Conservation (phyloP, 2,113 vertebrate genomes). For the Eolophus roseicapilla region DNA sequence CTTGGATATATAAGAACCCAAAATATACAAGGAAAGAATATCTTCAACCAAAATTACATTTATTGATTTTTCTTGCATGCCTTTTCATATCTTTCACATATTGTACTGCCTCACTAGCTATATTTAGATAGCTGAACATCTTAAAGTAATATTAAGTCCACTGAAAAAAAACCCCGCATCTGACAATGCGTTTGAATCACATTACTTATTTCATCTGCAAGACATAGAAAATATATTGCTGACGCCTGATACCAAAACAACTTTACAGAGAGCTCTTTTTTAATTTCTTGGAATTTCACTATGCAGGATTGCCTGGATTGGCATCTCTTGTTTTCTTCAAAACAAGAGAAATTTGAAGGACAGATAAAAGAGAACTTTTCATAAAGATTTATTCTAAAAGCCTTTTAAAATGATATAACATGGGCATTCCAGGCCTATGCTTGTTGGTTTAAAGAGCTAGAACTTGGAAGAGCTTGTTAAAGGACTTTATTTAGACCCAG, state of each 20-base stretch:
- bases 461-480: not conserved
- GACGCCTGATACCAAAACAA: not conserved
- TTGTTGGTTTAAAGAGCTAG: not conserved
- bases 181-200: not conserved
- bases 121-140: not conserved
- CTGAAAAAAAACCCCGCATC: not conserved
- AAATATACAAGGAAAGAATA: not conserved
- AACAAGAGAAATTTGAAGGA: not conserved
- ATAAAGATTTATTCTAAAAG: not conserved
- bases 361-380: not conserved
- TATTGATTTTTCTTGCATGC: not conserved
- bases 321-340: not conserved
- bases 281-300: not conserved
- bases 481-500: not conserved
- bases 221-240: not conserved
- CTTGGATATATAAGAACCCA: not conserved
- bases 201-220: not conserved
- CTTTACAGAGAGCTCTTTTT: not conserved
- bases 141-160: not conserved
- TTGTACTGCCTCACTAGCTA: not conserved
- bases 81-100: not conserved
- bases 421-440: not conserved
- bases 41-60: not conserved
- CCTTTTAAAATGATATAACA: not conserved
- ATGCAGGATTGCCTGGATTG: not conserved